Evolutionary conservation across 1,140 invertebrate genomes (phyloP), one percentile per base, ranked within the genome.

Genomic region (Rhynchophorus ferrugineus): DNA sequence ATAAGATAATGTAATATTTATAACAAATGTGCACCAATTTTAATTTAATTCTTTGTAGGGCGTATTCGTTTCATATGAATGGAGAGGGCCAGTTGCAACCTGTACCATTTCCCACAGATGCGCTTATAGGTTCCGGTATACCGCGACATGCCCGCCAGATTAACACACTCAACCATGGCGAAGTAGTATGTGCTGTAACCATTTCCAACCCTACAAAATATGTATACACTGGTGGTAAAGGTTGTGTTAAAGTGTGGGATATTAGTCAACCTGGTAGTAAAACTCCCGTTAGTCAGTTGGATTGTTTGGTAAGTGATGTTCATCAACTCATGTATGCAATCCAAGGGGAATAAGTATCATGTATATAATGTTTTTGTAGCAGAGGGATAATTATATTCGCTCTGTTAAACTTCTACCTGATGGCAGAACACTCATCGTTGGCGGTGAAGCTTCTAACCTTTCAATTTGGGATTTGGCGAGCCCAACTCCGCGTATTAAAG

Each of bases 61-160:
- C 91, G n/a, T 95, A 95, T 75, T 91, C 91, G 56, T 95, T 91
- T 76, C 91, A 95, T 72, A 85, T 91, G 68, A 88, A 84, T 73
- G 89, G 85, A 58, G 86, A 89, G 68, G 89, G 81, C 66, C 91
- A 90, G 60, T 78, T 93, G 63, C 87, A 92, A 68, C 92, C 94
- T 11, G 92, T 95, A 37, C 89, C 89, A 39, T 98, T 98, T 72
- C 94, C 94, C n/a, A 82, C 89, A n/a, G 95, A 98, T 73, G 94
- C 94, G 34, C 74, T 96, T 20, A 81, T 88, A 48, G 92, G 88
- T 22, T 83, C 91, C n/a, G 95, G 94, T 11, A 93, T 98, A 64
- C 95, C 95, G 1, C 78, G 91, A 52, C 89, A 91, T 68, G 91
- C 90, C 14, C 77, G 91, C 19, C 85, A 91, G 71, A 89, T 95